Evolutionary conservation across 2,888 invertebrate species (phyloP).

Genomic region (Acleris holmiana): DNA sequence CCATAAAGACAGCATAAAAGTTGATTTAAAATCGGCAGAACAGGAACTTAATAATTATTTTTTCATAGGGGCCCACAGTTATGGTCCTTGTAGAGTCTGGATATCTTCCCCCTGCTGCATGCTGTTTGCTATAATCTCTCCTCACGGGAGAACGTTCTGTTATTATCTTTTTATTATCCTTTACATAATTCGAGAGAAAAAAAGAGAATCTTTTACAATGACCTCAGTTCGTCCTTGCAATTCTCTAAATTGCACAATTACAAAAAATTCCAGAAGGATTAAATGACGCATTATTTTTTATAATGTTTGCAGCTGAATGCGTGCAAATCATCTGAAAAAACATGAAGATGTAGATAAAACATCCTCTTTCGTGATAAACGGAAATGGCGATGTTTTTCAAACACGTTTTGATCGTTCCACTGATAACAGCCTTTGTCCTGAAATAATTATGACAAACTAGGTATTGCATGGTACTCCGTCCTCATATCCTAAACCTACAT

Average conservation of each 20-base stretch:
- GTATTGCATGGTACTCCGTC: too few species aligned
- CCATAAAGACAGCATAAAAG: too few species aligned
- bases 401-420: constrained; percentile 8
- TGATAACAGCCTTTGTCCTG: constrained; percentile 13
- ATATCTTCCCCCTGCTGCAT: too few species aligned
- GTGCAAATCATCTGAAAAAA: constrained; percentile 16
- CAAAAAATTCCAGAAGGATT: constrained; percentile 1
- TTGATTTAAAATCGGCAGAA: too few species aligned
- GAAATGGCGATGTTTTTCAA: constrained; percentile 17
- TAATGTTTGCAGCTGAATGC: constrained; percentile 2
- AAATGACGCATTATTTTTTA: constrained; percentile 24
- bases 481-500: too few species aligned
- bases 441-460: not conserved
- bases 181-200: not conserved
- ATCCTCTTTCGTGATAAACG: not conserved
- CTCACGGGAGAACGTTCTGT: too few species aligned
- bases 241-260: constrained; percentile 27
- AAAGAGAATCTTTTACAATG: not conserved
- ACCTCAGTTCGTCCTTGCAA: constrained; percentile 4
- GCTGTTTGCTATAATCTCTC: too few species aligned
- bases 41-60: too few species aligned
- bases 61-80: too few species aligned
- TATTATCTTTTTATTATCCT: too few species aligned
- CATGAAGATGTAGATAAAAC: constrained; percentile 18
- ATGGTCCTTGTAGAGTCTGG: too few species aligned